Base-by-base conservation (phyloP, 1,140 invertebrate species). In the Drosophila simulans region DNA sequence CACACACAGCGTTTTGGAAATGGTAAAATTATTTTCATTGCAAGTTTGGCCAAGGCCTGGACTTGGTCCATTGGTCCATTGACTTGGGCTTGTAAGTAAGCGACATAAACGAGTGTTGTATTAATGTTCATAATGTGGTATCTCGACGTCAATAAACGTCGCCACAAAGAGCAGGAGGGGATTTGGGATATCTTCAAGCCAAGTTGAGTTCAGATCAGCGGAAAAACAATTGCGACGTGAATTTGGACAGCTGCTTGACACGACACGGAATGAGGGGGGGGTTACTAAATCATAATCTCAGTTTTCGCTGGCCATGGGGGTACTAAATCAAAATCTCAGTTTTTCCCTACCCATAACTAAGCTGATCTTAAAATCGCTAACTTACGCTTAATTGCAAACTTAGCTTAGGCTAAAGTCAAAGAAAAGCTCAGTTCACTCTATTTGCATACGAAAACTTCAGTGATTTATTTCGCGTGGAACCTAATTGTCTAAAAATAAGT, bases 71-170 rank as follows among this genome's bases (percentile, higher is more conserved):
- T 34, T 49, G 22, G 45, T 25, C 45, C 22, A n/a, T 25, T 25
- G 20, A 11, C 3, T 48, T 25, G 25, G 63, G 58, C 77, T 89
- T 91, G 89, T 91, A 91, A 88, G 89, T 89, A 91, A 89, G 83
- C 89, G 84, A 82, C 89, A 80, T 91, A 91, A 91, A 91, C 83
- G 89, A 85, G 89, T 91, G 89, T 91, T 91, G 89, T 82, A 88
- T 91, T 91, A 91, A 91, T 91, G 89, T 91, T 91, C 89, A 91
- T 91, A 91, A 91, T 90, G 89, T 91, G 89, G 89, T 91, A 91
- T 91, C 83, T 78, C 83, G 72, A 91, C 89, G 89, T 91, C 89
- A 91, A 91, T 91, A 91, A 91, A 91, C 89, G 89, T 91, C 89
- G 89, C 80, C 77, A 69, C 52, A 35, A 12, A 51, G 37, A 46